phyloP scores from a whole-genome alignment of 1,140 invertebrate species.

The Andrena cerasifolii region DNA sequence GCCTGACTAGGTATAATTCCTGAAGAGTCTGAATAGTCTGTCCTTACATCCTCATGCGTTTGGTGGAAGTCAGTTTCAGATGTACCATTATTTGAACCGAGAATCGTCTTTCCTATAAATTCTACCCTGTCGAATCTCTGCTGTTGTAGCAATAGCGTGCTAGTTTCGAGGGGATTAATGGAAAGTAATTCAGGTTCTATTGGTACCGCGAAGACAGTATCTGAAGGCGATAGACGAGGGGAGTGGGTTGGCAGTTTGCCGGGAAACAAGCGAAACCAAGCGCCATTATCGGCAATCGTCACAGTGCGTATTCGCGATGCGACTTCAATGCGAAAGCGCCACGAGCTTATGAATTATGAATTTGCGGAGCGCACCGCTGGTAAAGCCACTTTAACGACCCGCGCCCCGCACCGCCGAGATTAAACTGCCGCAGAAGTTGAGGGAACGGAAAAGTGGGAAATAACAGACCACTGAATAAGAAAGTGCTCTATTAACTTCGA shows the following conservation, averaged over 20 bases:
- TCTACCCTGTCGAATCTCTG: too few relatives aligned
- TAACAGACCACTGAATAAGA: slow-evolving; percentile 22
- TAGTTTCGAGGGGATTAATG: too few relatives aligned
- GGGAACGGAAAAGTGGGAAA: slow-evolving; percentile 24
- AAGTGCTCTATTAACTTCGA: slow-evolving; percentile 2
- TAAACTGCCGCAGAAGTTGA: slow-evolving; percentile 24
- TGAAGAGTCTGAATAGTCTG: too few relatives aligned
- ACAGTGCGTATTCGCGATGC: slow-evolving; percentile 27
- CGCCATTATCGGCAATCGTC: slow-evolving; percentile 40
- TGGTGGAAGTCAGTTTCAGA: too few relatives aligned
- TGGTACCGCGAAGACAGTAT: not conserved
- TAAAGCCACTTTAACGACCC: slow-evolving; percentile 44
- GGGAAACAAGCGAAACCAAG: slow-evolving; percentile 41
- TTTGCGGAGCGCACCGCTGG: slow-evolving; percentile 19
- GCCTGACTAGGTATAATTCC: too few relatives aligned
- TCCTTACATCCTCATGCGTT: too few relatives aligned
- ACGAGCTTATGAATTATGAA: slow-evolving; percentile 61
- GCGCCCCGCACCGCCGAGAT: not conserved
- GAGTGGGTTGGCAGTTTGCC: not conserved
- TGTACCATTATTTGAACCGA: too few relatives aligned
- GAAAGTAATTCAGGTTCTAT: too few relatives aligned
- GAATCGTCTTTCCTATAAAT: too few relatives aligned
- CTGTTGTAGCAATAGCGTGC: too few relatives aligned
- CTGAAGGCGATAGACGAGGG: not conserved
- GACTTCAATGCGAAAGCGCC: slow-evolving; percentile 34